These are phyloP conservation scores for Plecotus auritus DNA, from an alignment of 2,113 vertebrate genomes.

Conservation along the genomic window DNA sequence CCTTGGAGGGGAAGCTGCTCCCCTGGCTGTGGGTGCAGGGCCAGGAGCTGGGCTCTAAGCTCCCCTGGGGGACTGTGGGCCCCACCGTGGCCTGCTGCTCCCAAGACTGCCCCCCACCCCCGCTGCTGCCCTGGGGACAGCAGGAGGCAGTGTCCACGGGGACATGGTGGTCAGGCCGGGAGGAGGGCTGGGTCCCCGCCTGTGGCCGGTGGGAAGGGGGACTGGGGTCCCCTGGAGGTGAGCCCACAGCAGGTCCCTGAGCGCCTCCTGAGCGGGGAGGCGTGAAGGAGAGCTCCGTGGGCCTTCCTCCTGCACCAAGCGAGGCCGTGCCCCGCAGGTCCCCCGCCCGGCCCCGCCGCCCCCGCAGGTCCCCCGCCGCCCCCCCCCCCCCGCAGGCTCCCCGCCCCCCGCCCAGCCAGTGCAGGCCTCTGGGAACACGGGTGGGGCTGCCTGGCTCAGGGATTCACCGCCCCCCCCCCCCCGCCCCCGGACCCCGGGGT, in stretches of 20 bases:
- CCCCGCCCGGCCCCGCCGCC: rapidly evolving
- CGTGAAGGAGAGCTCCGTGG: not conserved
- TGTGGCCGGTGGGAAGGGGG: too few species aligned
- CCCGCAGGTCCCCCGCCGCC: too few species aligned
- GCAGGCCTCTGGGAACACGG: not conserved
- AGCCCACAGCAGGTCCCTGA: not conserved
- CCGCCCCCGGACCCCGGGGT: not conserved
- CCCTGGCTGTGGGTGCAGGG: not conserved
- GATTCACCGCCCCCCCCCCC: too few species aligned
- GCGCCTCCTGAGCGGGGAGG: not conserved
- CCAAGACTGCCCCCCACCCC: rapidly evolving
- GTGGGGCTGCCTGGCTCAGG: not conserved
- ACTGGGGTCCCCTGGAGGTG: not conserved
- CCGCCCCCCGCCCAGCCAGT: too few species aligned
- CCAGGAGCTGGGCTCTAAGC: not conserved
- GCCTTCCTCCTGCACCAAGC: not conserved
- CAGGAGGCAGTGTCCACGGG: rapidly evolving
- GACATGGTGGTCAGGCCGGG: rapidly evolving
- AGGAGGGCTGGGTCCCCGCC: not conserved
- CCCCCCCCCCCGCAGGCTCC: not conserved
- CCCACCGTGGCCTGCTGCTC: too few species aligned
- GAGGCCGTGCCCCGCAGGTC: not conserved
- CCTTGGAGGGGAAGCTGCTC: not conserved
- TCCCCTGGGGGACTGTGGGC: rapidly evolving
- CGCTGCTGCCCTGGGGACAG: rapidly evolving